phyloP scores from a whole-genome alignment of 2,888 invertebrate genomes.

The Clanis bilineata region DNA sequence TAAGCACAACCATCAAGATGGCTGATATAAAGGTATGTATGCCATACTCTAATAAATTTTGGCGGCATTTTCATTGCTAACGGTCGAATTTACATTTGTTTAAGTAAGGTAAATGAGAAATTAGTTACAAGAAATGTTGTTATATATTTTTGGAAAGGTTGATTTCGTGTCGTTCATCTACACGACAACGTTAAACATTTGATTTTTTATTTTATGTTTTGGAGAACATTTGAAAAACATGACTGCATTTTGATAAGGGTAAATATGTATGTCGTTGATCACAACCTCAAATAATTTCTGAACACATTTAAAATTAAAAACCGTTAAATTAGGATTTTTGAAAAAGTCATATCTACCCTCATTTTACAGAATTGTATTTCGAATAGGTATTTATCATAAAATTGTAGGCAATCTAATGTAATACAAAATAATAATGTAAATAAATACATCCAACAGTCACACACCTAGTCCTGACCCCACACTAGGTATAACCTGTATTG shows the following conservation, averaged over 20 bases:
- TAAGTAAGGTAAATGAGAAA: slow-evolving; percentile 25
- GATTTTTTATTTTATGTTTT: not conserved
- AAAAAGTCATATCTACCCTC: not conserved
- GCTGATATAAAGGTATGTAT: slow-evolving; percentile 79
- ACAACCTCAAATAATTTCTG: not conserved
- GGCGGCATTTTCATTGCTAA: slow-evolving; percentile 78
- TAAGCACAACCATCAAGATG: slow-evolving; percentile 67
- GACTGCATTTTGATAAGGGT: not conserved
- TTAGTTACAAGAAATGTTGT: not conserved
- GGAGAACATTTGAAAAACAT: not conserved
- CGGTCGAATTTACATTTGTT: slow-evolving; percentile 56
- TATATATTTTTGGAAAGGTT: not conserved
- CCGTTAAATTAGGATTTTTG: not conserved
- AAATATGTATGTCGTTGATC: not conserved
- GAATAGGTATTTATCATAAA: too few relatives aligned
- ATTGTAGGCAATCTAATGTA: too few relatives aligned
- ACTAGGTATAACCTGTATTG: too few relatives aligned
- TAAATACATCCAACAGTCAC: too few relatives aligned
- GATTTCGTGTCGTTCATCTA: not conserved
- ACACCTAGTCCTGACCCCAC: too few relatives aligned
- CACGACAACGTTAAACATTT: not conserved
- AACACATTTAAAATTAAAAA: not conserved
- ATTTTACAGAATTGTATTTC: too few relatives aligned
- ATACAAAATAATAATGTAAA: too few relatives aligned
- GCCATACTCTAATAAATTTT: slow-evolving; percentile 39